Evolutionary conservation across 2,888 invertebrate genomes (phyloP).

Genomic region (Ellobium chinense): DNA sequence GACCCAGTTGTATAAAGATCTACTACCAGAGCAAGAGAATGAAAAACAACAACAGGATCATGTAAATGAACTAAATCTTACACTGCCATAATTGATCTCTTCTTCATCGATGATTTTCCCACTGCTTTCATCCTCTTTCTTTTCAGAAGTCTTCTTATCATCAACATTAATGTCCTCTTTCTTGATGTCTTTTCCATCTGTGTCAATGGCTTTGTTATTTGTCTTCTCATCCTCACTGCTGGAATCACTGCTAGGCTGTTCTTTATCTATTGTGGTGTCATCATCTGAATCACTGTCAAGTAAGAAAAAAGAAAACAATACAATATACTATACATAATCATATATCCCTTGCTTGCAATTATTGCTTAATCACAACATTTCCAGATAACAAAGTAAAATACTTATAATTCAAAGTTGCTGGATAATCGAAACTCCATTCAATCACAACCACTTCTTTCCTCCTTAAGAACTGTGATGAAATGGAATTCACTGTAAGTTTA

Average conservation of each 20-base stretch:
- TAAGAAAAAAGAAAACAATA: too few species aligned
- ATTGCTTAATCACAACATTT: too few species aligned
- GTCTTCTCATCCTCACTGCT: neutral
- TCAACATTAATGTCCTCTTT: neutral
- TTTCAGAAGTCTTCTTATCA: too few species aligned
- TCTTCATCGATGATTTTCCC: constrained; percentile 12
- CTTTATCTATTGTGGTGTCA: neutral
- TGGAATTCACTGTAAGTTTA: too few species aligned
- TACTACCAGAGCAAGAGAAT: neutral
- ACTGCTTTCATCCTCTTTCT: neutral
- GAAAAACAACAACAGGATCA: neutral
- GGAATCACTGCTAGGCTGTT: neutral
- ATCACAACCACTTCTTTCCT: too few species aligned
- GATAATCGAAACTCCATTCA: too few species aligned
- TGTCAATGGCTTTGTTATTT: neutral
- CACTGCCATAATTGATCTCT: neutral
- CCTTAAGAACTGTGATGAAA: too few species aligned
- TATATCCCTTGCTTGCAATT: too few species aligned
- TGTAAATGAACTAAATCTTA: neutral
- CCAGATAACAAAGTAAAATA: too few species aligned
- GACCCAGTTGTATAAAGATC: too few species aligned
- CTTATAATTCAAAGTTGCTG: neutral
- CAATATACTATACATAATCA: too few species aligned
- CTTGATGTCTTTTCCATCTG: neutral
- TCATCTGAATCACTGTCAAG: neutral